These are phyloP conservation scores for Dolichoris vasculosae DNA, from an alignment of 1,140 invertebrate species.

Conservation along the genomic window DNA sequence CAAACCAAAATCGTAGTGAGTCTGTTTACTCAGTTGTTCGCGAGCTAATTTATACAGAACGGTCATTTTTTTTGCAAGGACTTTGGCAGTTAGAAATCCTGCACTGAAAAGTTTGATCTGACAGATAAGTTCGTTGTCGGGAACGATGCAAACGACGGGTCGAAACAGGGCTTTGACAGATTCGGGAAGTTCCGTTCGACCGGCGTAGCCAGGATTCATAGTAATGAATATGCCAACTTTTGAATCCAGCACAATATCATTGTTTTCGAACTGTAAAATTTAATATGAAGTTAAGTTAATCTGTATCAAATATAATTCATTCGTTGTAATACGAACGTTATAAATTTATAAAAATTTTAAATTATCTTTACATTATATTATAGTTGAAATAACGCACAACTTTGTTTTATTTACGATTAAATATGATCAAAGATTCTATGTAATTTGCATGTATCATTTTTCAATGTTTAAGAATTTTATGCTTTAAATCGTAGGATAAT, in stretches of 20 bases:
- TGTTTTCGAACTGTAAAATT: slow-evolving; percentile 84
- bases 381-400: too few species aligned
- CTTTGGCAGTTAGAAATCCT: slow-evolving; percentile 90
- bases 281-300: too few species aligned
- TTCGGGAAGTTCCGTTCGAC: slow-evolving; percentile 91
- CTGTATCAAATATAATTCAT: too few species aligned
- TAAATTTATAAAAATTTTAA: too few species aligned
- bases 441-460: too few species aligned
- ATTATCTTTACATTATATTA: too few species aligned
- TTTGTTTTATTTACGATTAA: too few species aligned
- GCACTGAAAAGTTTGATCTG: slow-evolving; percentile 93
- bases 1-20: slow-evolving; percentile 95
- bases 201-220: slow-evolving; percentile 95
- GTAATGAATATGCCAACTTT: slow-evolving; percentile 95
- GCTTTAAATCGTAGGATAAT: too few species aligned
- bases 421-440: too few species aligned
- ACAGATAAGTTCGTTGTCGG: slow-evolving; percentile 92
- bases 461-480: too few species aligned
- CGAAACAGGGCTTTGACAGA: slow-evolving; percentile 93
- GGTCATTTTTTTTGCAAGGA: slow-evolving; percentile 94
- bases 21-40: slow-evolving; percentile 92
- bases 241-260: slow-evolving; percentile 86
- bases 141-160: slow-evolving; percentile 91
- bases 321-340: too few species aligned
- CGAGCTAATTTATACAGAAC: slow-evolving; percentile 88